Evolutionary conservation across 2,113 vertebrate genomes (phyloP).

Genomic region (Columba janthina): DNA sequence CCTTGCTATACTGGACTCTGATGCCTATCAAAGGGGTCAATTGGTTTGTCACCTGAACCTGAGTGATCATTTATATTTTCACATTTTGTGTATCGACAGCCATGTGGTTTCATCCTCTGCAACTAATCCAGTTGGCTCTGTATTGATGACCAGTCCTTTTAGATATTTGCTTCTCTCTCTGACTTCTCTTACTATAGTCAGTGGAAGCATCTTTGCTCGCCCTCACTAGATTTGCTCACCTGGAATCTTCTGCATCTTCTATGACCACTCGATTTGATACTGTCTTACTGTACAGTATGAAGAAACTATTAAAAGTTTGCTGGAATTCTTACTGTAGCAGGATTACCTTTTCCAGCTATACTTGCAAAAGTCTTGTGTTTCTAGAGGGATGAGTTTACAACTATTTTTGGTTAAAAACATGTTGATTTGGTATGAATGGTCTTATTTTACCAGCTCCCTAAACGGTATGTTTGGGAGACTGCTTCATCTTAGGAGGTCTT

Average conservation of each 20-base stretch:
- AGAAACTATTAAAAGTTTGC: not conserved
- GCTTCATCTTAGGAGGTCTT: not conserved
- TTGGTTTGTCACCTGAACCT: not conserved
- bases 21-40: not conserved
- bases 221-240: not conserved
- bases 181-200: not conserved
- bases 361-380: not conserved
- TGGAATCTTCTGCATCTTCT: not conserved
- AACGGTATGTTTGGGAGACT: not conserved
- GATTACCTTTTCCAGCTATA: not conserved
- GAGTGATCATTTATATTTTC: not conserved
- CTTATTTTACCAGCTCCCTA: not conserved
- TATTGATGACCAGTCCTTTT: not conserved
- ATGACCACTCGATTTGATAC: not conserved
- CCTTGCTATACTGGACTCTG: not conserved
- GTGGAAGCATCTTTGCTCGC: not conserved
- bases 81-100: fast-evolving
- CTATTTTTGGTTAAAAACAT: not conserved
- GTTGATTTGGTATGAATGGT: not conserved
- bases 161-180: not conserved
- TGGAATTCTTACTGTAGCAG: not conserved
- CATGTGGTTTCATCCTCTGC: not conserved
- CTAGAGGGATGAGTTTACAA: not conserved
- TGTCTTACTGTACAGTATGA: not conserved
- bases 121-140: not conserved